phyloP scores from a whole-genome alignment of 2,113 vertebrate species.

The Isichthys henryi region DNA sequence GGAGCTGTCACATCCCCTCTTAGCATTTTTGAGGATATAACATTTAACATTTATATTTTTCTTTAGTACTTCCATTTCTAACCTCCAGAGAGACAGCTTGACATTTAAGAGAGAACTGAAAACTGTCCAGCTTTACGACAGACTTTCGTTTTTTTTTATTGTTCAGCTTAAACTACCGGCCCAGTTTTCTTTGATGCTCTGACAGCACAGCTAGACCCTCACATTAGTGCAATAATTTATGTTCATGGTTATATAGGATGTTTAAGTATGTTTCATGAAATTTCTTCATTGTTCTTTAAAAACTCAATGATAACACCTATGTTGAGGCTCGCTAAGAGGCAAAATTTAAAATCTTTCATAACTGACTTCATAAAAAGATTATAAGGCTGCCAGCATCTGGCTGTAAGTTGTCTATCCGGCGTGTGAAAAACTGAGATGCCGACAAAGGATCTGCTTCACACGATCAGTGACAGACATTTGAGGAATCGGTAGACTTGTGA shows the following conservation, averaged over 20 bases:
- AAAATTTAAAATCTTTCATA: neutral
- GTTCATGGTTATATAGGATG: neutral
- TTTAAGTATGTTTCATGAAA: neutral
- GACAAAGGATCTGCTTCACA: neutral
- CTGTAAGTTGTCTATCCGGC: neutral
- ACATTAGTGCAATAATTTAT: neutral
- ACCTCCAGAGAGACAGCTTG: slow-evolving; percentile 5
- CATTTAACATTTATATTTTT: neutral
- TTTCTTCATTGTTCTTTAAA: neutral
- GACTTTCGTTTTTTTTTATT: neutral
- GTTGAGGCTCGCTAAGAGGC: neutral
- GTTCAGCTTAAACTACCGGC: neutral
- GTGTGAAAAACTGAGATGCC: neutral
- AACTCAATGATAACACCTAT: neutral
- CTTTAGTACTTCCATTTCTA: neutral
- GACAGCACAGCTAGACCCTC: too few species aligned
- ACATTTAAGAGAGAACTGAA: neutral
- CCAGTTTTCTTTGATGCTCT: too few species aligned
- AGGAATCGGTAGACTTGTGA: neutral
- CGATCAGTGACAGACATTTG: neutral
- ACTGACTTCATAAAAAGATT: neutral
- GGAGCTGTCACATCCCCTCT: neutral
- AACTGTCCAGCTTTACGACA: neutral
- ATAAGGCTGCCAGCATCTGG: neutral
- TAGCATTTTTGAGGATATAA: neutral